phyloP scores from a whole-genome alignment of 2,888 invertebrate species.

The Hydrotaea diabolus region DNA sequence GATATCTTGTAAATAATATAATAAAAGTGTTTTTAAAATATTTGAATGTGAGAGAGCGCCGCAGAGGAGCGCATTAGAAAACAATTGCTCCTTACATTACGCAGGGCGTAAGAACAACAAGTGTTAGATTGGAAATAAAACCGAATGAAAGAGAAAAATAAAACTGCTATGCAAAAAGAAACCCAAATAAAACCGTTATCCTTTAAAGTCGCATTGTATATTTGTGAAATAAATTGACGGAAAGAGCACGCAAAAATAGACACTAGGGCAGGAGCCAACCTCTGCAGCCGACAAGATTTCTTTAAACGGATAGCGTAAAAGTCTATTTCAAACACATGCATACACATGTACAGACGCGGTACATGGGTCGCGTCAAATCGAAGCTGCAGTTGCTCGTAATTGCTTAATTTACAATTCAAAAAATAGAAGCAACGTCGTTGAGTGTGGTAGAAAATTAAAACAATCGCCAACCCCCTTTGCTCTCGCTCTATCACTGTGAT shows the following conservation, averaged over 20 bases:
- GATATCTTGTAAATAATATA: not conserved
- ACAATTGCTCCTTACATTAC: constrained; percentile 12
- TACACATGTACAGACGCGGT: constrained; percentile 3
- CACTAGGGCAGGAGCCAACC: not conserved
- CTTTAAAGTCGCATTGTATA: constrained; percentile 48
- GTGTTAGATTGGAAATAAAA: constrained; percentile 16
- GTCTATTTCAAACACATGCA: not conserved
- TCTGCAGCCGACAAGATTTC: too few relatives aligned
- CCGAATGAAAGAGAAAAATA: not conserved
- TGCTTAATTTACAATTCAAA: constrained; percentile 58
- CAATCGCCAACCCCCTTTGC: too few relatives aligned
- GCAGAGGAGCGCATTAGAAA: not conserved
- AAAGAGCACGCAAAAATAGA: not conserved
- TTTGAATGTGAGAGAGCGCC: not conserved
- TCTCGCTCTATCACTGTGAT: too few relatives aligned
- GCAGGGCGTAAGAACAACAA: constrained; percentile 48
- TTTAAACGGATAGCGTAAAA: not conserved
- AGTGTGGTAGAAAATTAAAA: not conserved
- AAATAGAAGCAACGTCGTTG: not conserved
- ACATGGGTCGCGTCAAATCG: constrained; percentile 21
- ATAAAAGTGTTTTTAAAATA: not conserved
- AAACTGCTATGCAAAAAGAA: not conserved
- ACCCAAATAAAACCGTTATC: constrained; percentile 42
- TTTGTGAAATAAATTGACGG: not conserved
- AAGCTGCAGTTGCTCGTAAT: constrained; percentile 41